Evolutionary conservation across 2,888 invertebrate species (phyloP).

Genomic region (Drosophila aldrichi): DNA sequence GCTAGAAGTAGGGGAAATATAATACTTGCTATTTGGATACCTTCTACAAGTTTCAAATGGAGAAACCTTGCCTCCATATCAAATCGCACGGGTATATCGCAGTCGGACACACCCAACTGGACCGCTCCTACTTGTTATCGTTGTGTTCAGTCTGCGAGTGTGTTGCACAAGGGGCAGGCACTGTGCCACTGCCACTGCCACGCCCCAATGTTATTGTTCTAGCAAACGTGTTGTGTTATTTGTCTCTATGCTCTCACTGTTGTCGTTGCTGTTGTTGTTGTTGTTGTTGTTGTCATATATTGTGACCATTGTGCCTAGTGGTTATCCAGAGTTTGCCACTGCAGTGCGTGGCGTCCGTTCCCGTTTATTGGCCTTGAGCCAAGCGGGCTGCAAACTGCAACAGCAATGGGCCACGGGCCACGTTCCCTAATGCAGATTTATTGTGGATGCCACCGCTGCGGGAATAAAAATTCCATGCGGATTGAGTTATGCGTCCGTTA

Average conservation of each 20-base stretch:
- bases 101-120: background rate
- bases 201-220: constrained; percentile 55
- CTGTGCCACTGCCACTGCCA: constrained; percentile 44
- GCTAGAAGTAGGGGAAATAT: too few relatives aligned
- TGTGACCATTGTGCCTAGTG: constrained; percentile 39
- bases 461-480: constrained; percentile 80
- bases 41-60: background rate
- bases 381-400: constrained; percentile 44
- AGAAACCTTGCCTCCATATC: too few relatives aligned
- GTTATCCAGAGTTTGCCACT: constrained; percentile 36
- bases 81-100: background rate
- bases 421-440: constrained; percentile 74
- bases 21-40: background rate
- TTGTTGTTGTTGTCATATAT: constrained; percentile 27
- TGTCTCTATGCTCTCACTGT: constrained; percentile 16
- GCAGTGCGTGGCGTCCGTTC: constrained; percentile 67
- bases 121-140: background rate
- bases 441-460: constrained; percentile 77
- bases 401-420: constrained; percentile 4
- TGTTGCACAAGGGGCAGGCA: background rate
- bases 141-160: background rate
- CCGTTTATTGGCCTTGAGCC: constrained; percentile 76
- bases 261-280: background rate
- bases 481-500: constrained; percentile 79
- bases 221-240: background rate